Conservation (phyloP, 2,797 vertebrate species). For the Columba guinea region DNA sequence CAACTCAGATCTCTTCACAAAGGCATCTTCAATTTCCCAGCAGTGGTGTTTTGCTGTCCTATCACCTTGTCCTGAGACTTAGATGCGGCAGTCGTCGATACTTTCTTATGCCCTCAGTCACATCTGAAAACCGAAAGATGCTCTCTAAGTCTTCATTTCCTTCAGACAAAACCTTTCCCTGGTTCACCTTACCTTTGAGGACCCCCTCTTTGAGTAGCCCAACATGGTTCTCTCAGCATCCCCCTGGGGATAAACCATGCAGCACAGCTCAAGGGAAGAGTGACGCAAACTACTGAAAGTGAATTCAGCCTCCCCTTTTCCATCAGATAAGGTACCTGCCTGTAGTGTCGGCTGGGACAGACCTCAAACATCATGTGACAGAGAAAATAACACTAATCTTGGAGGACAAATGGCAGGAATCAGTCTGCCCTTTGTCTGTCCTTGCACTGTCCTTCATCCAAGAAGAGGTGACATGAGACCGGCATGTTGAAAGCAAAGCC, state of each 20-base stretch:
- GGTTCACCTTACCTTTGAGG: not conserved
- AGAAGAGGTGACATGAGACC: not conserved
- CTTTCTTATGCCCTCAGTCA: not conserved
- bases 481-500: not conserved
- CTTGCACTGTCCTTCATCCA: not conserved
- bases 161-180: not conserved
- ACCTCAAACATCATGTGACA: not conserved
- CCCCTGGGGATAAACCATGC: not conserved
- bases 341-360: not conserved
- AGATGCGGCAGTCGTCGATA: not conserved
- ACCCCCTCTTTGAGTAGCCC: not conserved
- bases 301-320: not conserved
- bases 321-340: not conserved
- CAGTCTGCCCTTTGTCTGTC: not conserved
- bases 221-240: rapidly evolving
- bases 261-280: not conserved
- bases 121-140: not conserved
- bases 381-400: not conserved
- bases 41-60: not conserved
- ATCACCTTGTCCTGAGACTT: not conserved
- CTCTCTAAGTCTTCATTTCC: not conserved
- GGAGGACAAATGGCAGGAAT: not conserved
- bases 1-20: not conserved
- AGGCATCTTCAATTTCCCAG: not conserved
- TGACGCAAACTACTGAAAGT: not conserved